These are phyloP conservation scores for Saguinus midas DNA, from an alignment of 2,113 vertebrate species.

Conservation along the genomic window DNA sequence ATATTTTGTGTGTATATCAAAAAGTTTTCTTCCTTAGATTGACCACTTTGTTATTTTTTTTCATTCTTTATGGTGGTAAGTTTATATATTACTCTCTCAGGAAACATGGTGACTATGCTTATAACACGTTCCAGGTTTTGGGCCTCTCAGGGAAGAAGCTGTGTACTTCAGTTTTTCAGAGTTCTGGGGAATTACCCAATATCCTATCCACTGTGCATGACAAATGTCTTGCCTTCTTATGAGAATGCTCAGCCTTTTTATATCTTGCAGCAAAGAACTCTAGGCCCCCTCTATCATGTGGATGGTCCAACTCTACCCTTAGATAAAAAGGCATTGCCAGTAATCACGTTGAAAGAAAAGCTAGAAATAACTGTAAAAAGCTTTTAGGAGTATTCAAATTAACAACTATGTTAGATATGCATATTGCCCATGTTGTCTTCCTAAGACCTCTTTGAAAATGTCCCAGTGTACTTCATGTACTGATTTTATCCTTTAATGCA, in stretches of 20 bases:
- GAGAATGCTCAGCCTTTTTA: conserved; percentile 64
- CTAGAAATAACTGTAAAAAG: conserved; percentile 53
- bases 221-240: conserved; percentile 59
- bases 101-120: background rate
- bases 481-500: background rate
- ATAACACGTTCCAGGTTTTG: background rate
- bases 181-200: conserved; percentile 58
- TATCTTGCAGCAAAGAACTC: conserved; percentile 69
- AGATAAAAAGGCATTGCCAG: conserved; percentile 47
- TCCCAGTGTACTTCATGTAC: background rate
- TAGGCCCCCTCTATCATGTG: conserved; percentile 57
- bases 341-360: conserved; percentile 4
- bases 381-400: conserved; percentile 50
- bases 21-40: background rate
- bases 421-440: conserved; percentile 57
- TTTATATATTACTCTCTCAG: background rate
- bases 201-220: conserved; percentile 38
- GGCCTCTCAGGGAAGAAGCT: conserved; percentile 48
- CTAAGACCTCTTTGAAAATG: background rate
- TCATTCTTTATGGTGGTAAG: accelerated
- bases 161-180: conserved; percentile 41
- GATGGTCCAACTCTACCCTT: conserved; percentile 51
- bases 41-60: background rate
- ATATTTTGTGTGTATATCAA: background rate
- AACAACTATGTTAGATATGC: background rate